Conservation (phyloP, 2,888 invertebrate species). For the Spilosoma lubricipeda region DNA sequence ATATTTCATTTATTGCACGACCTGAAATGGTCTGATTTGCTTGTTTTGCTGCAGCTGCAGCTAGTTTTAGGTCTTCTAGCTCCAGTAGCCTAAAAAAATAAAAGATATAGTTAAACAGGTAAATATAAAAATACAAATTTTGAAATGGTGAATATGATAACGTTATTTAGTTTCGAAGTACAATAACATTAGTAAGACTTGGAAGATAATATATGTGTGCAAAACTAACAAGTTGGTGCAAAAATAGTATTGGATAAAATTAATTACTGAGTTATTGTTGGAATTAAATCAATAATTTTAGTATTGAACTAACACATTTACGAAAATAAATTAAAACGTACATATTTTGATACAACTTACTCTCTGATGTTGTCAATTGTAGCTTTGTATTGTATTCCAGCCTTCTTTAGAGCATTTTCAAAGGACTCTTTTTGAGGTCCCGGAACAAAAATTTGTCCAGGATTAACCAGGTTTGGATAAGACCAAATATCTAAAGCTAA, state of each 20-base stretch:
- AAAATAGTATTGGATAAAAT: too few species aligned
- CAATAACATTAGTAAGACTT: neutral
- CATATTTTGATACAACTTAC: constrained; percentile 52
- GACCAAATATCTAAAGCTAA: constrained; percentile 65
- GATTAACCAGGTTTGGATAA: constrained; percentile 53
- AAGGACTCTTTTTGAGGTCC: constrained; percentile 53
- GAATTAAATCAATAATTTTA: too few species aligned
- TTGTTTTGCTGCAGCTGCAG: constrained; percentile 53
- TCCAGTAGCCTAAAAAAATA: constrained; percentile 59
- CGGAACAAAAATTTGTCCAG: constrained; percentile 64
- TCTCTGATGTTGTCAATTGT: constrained; percentile 65
- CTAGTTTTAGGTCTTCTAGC: constrained; percentile 62
- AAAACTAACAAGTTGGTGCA: too few species aligned
- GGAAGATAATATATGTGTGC: neutral
- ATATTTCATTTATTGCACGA: constrained; percentile 62
- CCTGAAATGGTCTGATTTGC: constrained; percentile 53
- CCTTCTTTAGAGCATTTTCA: constrained; percentile 50
- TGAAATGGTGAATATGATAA: too few species aligned
- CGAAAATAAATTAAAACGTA: neutral
- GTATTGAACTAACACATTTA: too few species aligned
- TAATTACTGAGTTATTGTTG: too few species aligned
- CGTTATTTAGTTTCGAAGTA: too few species aligned
- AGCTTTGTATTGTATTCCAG: constrained; percentile 57
- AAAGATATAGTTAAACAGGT: neutral
- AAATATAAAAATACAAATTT: too few species aligned